Base-by-base conservation (phyloP, 1,140 invertebrate genomes). In the Pseudoatta argentina region DNA sequence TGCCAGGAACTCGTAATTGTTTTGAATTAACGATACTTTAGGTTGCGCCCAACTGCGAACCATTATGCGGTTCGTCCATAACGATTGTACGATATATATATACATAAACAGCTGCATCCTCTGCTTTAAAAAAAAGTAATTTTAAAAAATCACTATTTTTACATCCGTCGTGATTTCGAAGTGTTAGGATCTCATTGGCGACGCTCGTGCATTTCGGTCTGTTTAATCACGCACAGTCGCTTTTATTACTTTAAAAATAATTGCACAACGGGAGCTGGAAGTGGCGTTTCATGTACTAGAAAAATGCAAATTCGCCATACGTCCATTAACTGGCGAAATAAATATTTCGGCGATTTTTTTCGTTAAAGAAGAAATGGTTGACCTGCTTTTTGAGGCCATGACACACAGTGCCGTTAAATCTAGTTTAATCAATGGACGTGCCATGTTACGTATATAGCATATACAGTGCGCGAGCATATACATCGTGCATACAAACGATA, bases 1-100 rank as follows among this genome's bases (percentile, higher is more conserved):
- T 87, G 89, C 90, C 90, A 88, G 90, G 90, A 91, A 91, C 90
- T 91, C 83, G 90, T 91, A 91, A 91, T 91, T 91, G 89, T 91
- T 91, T 91, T 91, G 90, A 91, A 91, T 91, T 91, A 91, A 91
- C 90, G 90, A 91, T 91, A 91, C 90, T 91, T 91, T 91, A 91
- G 87, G 89, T 85, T 81, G 76, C 51, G 77, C 64, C 83, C 61
- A 71, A 63, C 77, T 86, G 21, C 55, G 21, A 44, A 57, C 71
- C 73, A 69, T 71, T 87, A 73, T 63, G 24, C 76, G 69, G n/a
- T 81, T 55, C 57, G 48, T 51, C 48, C 69, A 51, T 63, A 71
- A 39, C 67, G 34, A 73, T 73, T 48, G 67, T 34, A 73, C n/a
- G 34, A 12, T 27, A 6, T 34, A 34, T 0, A 6, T n/a, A 5